These are phyloP conservation scores for Melanchra persicariae DNA, from an alignment of 2,888 invertebrate species.

Conservation along the genomic window DNA sequence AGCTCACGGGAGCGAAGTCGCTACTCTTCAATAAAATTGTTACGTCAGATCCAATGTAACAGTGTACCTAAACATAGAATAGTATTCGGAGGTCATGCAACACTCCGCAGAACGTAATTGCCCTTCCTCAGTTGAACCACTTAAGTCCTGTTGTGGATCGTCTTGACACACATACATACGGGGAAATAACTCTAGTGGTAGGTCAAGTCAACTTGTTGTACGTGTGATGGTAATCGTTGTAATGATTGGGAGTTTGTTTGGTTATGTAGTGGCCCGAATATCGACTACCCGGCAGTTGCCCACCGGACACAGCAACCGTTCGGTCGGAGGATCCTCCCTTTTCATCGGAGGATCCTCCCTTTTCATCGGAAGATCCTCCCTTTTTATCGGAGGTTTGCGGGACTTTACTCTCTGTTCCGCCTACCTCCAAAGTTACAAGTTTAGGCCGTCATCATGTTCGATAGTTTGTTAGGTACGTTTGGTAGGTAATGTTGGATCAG, in stretches of 20 bases:
- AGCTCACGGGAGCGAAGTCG: not conserved
- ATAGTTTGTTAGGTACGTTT: not conserved
- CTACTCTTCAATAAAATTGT: not conserved
- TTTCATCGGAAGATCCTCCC: no score
- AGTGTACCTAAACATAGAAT: slow-evolving; percentile 1
- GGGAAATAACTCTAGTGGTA: slow-evolving; percentile 30
- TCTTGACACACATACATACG: slow-evolving; percentile 47
- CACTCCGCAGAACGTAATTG: slow-evolving; percentile 43
- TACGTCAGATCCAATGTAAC: not conserved
- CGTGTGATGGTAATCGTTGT: slow-evolving; percentile 2
- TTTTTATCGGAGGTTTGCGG: no score
- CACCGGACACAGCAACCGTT: no score
- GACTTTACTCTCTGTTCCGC: no score
- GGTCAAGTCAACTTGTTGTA: slow-evolving; percentile 26
- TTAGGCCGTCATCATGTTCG: not conserved
- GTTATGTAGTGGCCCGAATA: not conserved
- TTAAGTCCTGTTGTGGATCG: slow-evolving; percentile 56
- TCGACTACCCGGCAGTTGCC: no score
- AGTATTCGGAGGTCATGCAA: slow-evolving; percentile 34
- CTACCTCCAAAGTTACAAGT: no score
- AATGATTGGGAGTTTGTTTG: not conserved
- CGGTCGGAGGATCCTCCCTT: no score
- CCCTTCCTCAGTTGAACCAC: slow-evolving; percentile 53
- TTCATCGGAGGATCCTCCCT: no score
- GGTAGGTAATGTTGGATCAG: no score